Evolutionary conservation across 2,888 invertebrate species (phyloP), one percentile per base, ranked within the genome.

Genomic region (Dicyrtoma fusca): DNA sequence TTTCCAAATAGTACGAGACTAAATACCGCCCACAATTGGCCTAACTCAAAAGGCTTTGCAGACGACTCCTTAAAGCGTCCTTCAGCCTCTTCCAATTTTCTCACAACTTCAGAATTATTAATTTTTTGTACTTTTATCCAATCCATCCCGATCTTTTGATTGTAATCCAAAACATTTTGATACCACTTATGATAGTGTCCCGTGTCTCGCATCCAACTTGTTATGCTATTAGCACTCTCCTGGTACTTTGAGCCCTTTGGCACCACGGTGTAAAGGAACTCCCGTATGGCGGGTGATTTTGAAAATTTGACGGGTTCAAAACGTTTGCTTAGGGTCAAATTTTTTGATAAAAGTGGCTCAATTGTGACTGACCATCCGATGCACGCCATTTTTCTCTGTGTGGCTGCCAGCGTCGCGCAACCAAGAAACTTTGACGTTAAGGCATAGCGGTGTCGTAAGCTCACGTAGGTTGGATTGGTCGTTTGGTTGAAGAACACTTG

Each of bases 191-290:
- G 6, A 19, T 55, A n/a, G 1, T 34, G 21, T 13, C 66, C 66
- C 1, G 53, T 13, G 11, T 53, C 42, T n/a, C 49, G 3, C 6
- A 42, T 13, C 34, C 55, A 53, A 0, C 51, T n/a, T 0, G 66
- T 51, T 8, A 66, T 53, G 1, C 8, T 17, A 42, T 66, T 66
- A 42, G 53, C 11, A 8, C 19, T 26, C 2, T 55, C 19, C 26
- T 17, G 34, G n/a, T 66, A 66, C 17, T 53, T 53, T 19, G 66
- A 66, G 34, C 53, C 42, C 53, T 66, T 66, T 13, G n/a, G 51
- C 1, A 34, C 13, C n/a, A 42, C 55, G 1, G 51, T 6, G 17
- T 66, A 34, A 6, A 66, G 21, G 5, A 26, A 42, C 13, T 21
- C 53, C 11, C 19, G n/a, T 1, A 55, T 14, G 25, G 55, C 66